Evolutionary conservation across 2,113 vertebrate species (phyloP).

Genomic region (Ctenomys sociabilis): DNA sequence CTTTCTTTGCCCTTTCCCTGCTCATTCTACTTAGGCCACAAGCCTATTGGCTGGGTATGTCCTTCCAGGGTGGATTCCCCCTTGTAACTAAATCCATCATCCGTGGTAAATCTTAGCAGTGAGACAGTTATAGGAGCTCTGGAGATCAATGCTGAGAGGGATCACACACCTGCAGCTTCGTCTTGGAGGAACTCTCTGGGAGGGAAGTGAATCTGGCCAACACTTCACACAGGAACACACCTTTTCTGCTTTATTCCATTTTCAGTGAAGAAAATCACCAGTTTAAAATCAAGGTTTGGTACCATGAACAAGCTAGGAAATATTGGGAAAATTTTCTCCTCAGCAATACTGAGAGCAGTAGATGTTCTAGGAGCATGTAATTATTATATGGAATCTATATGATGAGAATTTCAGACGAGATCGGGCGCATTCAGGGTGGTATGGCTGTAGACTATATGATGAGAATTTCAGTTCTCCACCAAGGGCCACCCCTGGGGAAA

Average conservation of each 20-base stretch:
- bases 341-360: constrained; percentile 44
- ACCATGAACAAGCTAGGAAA: not conserved
- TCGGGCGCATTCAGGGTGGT: no score
- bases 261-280: constrained; percentile 31
- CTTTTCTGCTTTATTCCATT: constrained; percentile 28
- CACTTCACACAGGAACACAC: not conserved
- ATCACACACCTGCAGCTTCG: not conserved
- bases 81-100: not conserved
- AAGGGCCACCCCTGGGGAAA: not conserved
- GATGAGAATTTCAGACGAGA: constrained; percentile 8
- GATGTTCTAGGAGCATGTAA: constrained; percentile 34
- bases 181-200: not conserved
- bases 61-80: not conserved
- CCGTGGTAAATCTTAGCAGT: no score
- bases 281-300: constrained; percentile 53
- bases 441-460: no score
- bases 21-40: not conserved
- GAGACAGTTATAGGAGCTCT: not conserved
- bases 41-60: not conserved
- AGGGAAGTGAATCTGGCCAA: no score
- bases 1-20: not conserved
- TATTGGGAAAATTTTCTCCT: constrained; percentile 6
- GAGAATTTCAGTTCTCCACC: constrained; percentile 8
- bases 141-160: not conserved
- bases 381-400: not conserved